phyloP scores from a whole-genome alignment of 2,888 invertebrate genomes.

The Aquatica leii region DNA sequence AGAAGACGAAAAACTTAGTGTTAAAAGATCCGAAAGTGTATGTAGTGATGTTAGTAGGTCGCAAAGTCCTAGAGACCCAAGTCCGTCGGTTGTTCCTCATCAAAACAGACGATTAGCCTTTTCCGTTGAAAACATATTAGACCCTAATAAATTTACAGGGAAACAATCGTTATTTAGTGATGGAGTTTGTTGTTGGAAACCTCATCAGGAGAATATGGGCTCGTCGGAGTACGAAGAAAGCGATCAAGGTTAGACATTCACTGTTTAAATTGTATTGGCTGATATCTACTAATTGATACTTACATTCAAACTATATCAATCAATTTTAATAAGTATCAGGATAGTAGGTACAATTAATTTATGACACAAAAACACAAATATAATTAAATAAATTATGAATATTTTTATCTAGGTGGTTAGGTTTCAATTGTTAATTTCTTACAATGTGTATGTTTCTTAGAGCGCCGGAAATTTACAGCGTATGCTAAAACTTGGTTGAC shows the following conservation, averaged over 20 bases:
- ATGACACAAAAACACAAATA: too few species aligned
- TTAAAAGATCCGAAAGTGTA: conserved; percentile 59
- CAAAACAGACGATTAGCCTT: conserved; percentile 79
- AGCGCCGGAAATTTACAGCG: too few species aligned
- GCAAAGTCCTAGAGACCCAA: conserved; percentile 57
- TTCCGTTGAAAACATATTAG: conserved; percentile 89
- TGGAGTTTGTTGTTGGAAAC: conserved; percentile 63
- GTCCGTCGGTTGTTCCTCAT: conserved; percentile 61
- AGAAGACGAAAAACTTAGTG: conserved; percentile 40
- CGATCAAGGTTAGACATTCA: conserved; percentile 58
- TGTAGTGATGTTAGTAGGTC: conserved; percentile 60
- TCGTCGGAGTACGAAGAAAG: conserved; percentile 65
- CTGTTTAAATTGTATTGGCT: too few species aligned
- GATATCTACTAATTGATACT: too few species aligned
- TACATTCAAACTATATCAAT: too few species aligned
- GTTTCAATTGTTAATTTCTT: too few species aligned
- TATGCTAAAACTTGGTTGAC: too few species aligned
- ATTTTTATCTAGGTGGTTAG: too few species aligned
- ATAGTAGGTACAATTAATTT: too few species aligned
- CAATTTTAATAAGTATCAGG: too few species aligned
- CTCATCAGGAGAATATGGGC: conserved; percentile 60
- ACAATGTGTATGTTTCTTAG: too few species aligned
- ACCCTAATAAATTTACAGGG: conserved; percentile 90
- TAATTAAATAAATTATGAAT: too few species aligned
- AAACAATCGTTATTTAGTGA: conserved; percentile 61